phyloP scores from a whole-genome alignment of 1,140 invertebrate species.

The Drosophila serrata region DNA sequence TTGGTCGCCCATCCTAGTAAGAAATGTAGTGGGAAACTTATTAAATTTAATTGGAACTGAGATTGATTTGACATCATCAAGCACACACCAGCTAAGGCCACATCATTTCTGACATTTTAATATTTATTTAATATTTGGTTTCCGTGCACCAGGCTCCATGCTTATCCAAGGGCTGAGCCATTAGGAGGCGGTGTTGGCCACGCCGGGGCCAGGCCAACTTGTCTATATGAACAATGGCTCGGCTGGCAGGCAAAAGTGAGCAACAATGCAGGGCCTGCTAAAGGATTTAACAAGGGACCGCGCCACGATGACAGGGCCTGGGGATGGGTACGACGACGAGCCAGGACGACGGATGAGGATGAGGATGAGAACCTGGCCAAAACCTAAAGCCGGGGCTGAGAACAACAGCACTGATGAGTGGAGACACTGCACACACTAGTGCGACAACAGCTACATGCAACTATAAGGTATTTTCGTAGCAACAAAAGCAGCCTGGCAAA shows the following conservation, averaged over 20 bases:
- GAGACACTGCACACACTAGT: constrained; percentile 57
- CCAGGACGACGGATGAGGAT: not conserved
- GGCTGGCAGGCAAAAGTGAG: constrained; percentile 63
- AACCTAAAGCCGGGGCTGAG: constrained; percentile 26
- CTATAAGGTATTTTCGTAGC: constrained; percentile 62
- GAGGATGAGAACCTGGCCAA: constrained; percentile 20
- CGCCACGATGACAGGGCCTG: constrained; percentile 46
- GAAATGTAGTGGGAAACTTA: not conserved
- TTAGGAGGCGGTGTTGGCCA: constrained; percentile 53
- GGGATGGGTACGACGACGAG: constrained; percentile 4
- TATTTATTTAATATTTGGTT: constrained; percentile 8
- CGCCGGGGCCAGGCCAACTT: constrained; percentile 56
- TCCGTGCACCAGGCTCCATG: constrained; percentile 7
- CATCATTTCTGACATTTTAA: not conserved
- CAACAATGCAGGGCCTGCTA: constrained; percentile 52
- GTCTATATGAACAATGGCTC: constrained; percentile 66
- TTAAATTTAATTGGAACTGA: not conserved
- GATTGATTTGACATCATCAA: not conserved
- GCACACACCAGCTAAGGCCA: not conserved
- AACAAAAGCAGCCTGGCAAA: constrained; percentile 73
- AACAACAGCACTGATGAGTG: constrained; percentile 60
- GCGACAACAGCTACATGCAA: constrained; percentile 59
- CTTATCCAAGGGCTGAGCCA: constrained; percentile 51
- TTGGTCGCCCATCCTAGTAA: not conserved
- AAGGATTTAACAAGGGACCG: constrained; percentile 61